A percentile compares a stretch with the other conserved stretches of the same genome.
These are phyloP conservation scores for Microctenopoma steveboyesi DNA, from an alignment of 2,797 vertebrate genomes.

Conservation along the genomic window DNA sequence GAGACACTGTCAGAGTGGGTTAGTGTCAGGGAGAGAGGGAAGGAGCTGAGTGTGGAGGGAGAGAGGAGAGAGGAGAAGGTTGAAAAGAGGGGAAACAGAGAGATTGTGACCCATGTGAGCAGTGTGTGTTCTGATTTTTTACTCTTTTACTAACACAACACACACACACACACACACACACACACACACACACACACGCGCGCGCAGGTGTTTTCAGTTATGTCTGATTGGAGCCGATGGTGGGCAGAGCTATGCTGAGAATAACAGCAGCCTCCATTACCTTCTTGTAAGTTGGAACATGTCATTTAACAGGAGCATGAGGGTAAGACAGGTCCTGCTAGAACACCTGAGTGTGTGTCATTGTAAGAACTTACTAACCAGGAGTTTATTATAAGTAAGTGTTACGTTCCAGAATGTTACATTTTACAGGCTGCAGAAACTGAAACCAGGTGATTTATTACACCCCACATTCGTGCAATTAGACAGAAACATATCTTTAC, in stretches of 20 bases:
- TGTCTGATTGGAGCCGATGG: slow-evolving; percentile 20
- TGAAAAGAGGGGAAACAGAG: slow-evolving; percentile 18
- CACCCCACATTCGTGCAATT: too few species aligned
- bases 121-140: background rate
- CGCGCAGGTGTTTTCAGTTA: slow-evolving; percentile 40
- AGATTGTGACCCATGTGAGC: background rate
- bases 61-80: slow-evolving; percentile 17
- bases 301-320: background rate
- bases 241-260: slow-evolving; percentile 14
- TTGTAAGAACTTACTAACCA: too few species aligned
- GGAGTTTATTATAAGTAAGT: too few species aligned
- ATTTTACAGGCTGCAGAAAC: too few species aligned
- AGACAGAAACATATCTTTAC: too few species aligned
- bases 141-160: slow-evolving; percentile 3
- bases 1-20: slow-evolving; percentile 87
- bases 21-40: slow-evolving; percentile 77
- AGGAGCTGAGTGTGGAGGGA: slow-evolving; percentile 28
- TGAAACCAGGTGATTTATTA: too few species aligned
- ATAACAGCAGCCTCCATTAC: slow-evolving; percentile 6
- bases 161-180: slow-evolving; percentile 8
- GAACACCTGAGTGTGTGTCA: background rate
- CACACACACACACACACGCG: slow-evolving; percentile 3
- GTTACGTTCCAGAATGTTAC: too few species aligned
- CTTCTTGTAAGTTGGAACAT: too few species aligned
- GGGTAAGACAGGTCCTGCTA: background rate